These are phyloP conservation scores for Merops nubicus DNA, from an alignment of 2,113 vertebrate species.

Conservation along the genomic window DNA sequence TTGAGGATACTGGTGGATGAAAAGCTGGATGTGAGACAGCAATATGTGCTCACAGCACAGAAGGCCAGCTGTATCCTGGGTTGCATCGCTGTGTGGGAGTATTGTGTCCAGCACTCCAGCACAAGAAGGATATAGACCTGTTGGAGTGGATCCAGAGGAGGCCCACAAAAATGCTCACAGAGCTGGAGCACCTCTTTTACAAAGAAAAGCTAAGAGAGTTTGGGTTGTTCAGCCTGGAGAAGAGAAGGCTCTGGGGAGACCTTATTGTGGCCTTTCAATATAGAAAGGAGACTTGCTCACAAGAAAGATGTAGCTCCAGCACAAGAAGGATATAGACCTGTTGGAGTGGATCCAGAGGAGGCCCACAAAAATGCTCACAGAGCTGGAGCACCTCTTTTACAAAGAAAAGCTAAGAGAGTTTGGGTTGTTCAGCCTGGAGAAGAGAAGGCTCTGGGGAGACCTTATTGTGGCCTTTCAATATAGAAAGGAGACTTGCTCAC, in stretches of 20 bases:
- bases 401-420: not conserved
- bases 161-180: accelerated
- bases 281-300: not conserved
- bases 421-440: not conserved
- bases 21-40: not conserved
- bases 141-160: not conserved
- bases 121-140: not conserved
- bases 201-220: not conserved
- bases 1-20: not conserved
- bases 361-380: accelerated
- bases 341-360: not conserved
- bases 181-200: not conserved
- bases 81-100: not conserved
- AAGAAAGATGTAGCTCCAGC: not conserved
- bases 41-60: not conserved
- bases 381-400: not conserved
- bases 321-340: not conserved
- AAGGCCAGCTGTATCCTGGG: not conserved
- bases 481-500: not conserved
- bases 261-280: not conserved
- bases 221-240: not conserved
- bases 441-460: not conserved
- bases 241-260: not conserved
- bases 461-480: not conserved
- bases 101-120: accelerated